Evolutionary conservation across 2,888 invertebrate genomes (phyloP).

Genomic region (Graphium colonna): DNA sequence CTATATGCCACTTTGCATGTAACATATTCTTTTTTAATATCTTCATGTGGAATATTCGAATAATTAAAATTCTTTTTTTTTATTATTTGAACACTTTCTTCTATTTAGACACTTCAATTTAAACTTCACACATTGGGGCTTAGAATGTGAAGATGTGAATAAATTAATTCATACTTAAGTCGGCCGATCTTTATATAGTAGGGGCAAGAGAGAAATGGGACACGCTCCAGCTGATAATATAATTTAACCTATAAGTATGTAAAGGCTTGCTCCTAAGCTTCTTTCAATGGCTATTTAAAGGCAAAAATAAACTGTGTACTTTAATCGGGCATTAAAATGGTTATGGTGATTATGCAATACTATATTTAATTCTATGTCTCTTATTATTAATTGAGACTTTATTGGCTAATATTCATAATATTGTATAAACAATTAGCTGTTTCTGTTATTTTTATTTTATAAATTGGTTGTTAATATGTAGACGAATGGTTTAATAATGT

Average conservation of each 20-base stretch:
- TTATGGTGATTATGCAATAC: too few relatives aligned
- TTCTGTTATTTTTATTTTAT: too few relatives aligned
- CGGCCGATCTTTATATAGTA: not conserved
- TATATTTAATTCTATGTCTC: too few relatives aligned
- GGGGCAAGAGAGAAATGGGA: not conserved
- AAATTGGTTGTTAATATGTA: too few relatives aligned
- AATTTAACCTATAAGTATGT: not conserved
- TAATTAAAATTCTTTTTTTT: not conserved
- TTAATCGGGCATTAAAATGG: too few relatives aligned
- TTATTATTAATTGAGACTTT: too few relatives aligned
- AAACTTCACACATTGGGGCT: not conserved
- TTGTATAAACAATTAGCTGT: too few relatives aligned
- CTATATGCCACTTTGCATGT: not conserved
- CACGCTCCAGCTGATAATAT: not conserved
- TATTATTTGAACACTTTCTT: not conserved
- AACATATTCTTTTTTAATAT: not conserved
- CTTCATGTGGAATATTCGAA: too few relatives aligned
- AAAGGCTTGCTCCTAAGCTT: not conserved
- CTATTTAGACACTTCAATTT: not conserved
- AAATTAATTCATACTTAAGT: not conserved
- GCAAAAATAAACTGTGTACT: too few relatives aligned
- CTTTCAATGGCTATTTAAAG: not conserved
- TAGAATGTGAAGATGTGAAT: not conserved
- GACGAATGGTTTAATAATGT: too few relatives aligned
- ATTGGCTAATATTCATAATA: too few relatives aligned